These are phyloP conservation scores for Cryptoblepharus egeriae DNA, from an alignment of 2,797 vertebrate species.

Conservation along the genomic window DNA sequence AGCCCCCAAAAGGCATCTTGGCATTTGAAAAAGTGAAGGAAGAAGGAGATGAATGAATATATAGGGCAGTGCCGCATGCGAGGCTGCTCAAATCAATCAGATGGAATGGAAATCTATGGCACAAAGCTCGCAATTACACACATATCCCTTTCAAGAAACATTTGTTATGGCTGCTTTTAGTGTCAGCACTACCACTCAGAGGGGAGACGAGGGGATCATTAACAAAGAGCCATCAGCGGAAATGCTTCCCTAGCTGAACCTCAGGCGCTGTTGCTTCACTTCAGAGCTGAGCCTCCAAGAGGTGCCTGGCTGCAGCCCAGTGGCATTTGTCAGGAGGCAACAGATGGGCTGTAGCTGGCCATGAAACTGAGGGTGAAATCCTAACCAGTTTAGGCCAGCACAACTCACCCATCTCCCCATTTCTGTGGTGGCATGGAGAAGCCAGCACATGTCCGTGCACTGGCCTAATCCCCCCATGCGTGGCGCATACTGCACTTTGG, in stretches of 20 bases:
- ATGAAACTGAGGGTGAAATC: background rate
- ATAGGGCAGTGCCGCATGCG: constrained; percentile 3
- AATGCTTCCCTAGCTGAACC: background rate
- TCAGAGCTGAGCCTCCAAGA: background rate
- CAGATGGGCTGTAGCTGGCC: background rate
- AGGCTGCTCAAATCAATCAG: constrained; percentile 12
- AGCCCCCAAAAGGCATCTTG: constrained; percentile 19
- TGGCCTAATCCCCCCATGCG: too few species aligned
- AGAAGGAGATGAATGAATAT: constrained; percentile 23
- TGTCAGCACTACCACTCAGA: constrained; percentile 16
- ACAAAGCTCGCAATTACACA: constrained; percentile 29
- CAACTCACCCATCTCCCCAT: too few species aligned
- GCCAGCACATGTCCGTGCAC: too few species aligned
- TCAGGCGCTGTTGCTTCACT: background rate
- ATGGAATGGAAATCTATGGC: constrained; percentile 43
- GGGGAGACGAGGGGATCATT: constrained; percentile 26
- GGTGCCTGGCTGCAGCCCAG: background rate
- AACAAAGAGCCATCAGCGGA: constrained; percentile 7
- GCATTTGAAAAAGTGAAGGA: background rate
- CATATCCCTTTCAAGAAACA: constrained; percentile 32
- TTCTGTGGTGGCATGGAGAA: too few species aligned
- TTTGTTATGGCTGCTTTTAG: constrained; percentile 30
- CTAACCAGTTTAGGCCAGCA: too few species aligned
- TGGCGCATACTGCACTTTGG: too few species aligned
- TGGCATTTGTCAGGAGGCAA: constrained; percentile 1